These are phyloP conservation scores for Penelope pileata DNA, from an alignment of 2,113 vertebrate species.

Conservation along the genomic window DNA sequence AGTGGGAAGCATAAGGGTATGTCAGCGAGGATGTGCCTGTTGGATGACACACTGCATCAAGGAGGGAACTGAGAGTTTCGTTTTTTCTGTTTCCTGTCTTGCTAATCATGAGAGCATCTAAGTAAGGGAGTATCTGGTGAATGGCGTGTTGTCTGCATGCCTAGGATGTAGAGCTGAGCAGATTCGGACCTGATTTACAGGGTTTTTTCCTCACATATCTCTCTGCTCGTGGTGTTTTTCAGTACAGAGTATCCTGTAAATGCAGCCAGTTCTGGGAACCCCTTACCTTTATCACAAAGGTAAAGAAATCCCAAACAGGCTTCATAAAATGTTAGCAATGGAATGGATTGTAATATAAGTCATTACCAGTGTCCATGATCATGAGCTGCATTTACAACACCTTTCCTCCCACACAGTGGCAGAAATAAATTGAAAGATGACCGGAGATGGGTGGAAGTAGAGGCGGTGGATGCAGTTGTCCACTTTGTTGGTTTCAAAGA, in stretches of 20 bases:
- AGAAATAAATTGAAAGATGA: background rate
- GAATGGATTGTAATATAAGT: background rate
- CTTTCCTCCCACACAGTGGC: background rate
- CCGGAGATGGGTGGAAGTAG: background rate
- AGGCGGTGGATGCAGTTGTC: background rate
- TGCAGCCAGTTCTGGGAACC: background rate
- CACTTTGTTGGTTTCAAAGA: background rate
- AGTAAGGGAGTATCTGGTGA: background rate
- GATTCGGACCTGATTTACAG: background rate
- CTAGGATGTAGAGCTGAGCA: background rate
- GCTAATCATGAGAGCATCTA: background rate
- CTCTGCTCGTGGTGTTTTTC: background rate
- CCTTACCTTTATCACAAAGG: background rate
- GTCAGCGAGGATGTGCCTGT: background rate
- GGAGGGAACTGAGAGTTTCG: background rate
- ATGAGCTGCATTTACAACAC: background rate
- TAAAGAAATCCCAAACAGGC: background rate
- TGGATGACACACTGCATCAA: background rate
- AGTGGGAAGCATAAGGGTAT: accelerated
- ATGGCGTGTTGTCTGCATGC: background rate
- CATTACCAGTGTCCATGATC: background rate
- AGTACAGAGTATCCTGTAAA: background rate
- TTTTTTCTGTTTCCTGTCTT: background rate
- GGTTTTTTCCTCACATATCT: background rate
- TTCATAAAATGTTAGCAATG: background rate